A percentile compares a stretch with the other conserved stretches of the same genome.
phyloP scores from a whole-genome alignment of 2,113 vertebrate species.

The Odocoileus virginianus region DNA sequence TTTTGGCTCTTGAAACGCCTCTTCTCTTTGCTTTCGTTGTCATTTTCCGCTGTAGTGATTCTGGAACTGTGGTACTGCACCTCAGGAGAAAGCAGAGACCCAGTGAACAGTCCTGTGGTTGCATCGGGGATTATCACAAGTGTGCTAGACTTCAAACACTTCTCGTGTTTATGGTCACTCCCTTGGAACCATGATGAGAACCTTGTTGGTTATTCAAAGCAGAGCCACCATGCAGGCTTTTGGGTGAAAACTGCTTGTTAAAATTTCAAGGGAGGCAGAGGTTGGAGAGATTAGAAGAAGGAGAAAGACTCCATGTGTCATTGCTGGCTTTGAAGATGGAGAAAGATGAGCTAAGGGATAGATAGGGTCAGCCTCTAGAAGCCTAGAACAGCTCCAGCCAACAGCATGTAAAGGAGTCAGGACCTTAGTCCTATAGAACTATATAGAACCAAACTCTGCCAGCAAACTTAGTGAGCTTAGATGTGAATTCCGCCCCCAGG shows the following conservation, averaged over 20 bases:
- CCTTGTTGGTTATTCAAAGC: background rate
- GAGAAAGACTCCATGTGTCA: background rate
- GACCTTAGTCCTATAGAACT: background rate
- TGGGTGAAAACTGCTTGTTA: background rate
- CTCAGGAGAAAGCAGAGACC: background rate
- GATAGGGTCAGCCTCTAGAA: background rate
- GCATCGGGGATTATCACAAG: background rate
- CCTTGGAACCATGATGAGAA: background rate
- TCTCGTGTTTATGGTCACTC: background rate
- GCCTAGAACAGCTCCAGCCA: background rate
- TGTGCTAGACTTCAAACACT: background rate
- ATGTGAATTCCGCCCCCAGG: background rate
- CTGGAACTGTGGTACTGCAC: background rate
- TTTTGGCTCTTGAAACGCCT: background rate
- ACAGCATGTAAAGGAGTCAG: background rate
- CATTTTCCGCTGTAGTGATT: background rate
- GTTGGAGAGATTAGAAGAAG: background rate
- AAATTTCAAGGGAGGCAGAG: background rate
- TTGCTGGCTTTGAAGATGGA: background rate
- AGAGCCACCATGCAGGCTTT: background rate
- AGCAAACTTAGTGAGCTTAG: background rate
- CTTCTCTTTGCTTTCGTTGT: background rate
- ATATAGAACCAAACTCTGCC: background rate
- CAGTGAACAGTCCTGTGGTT: too few relatives aligned
- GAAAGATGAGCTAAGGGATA: background rate